Evolutionary conservation across 1,140 invertebrate genomes (phyloP).

Genomic region (Maconellicoccus hirsutus): DNA sequence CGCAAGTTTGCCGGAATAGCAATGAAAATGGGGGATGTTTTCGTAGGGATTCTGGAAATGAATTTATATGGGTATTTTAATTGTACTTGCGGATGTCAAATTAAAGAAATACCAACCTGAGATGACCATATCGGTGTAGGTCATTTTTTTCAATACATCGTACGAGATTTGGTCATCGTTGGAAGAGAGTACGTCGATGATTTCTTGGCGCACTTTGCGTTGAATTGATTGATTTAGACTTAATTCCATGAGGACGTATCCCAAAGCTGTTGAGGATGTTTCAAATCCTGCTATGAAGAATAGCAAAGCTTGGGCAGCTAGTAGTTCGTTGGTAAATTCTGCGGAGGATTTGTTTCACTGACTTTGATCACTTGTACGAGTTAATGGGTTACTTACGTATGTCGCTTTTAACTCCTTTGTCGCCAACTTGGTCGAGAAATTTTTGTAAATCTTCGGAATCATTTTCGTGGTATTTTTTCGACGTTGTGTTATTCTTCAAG

Average conservation of each 20-base stretch:
- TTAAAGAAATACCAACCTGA: constrained; percentile 25
- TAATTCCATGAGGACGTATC: constrained; percentile 44
- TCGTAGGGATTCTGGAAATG: constrained; percentile 14
- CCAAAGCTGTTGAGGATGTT: constrained; percentile 41
- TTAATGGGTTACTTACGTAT: too few species aligned
- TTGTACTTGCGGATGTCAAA: too few species aligned
- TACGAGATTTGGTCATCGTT: background rate
- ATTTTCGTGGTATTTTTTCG: background rate
- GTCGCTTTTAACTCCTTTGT: background rate
- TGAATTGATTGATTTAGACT: constrained; percentile 50
- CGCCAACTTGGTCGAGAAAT: background rate
- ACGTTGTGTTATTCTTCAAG: constrained; percentile 18
- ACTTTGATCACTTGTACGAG: too few species aligned
- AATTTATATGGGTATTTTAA: too few species aligned
- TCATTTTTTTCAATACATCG: constrained; percentile 7
- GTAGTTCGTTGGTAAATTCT: background rate
- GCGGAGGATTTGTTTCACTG: too few species aligned
- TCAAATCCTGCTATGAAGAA: constrained; percentile 47
- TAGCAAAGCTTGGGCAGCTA: constrained; percentile 40
- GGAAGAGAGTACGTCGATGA: constrained; percentile 36
- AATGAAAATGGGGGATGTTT: constrained; percentile 38
- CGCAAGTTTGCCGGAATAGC: constrained; percentile 39
- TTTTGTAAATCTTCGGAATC: background rate
- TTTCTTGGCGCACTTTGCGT: constrained; percentile 44
- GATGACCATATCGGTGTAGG: constrained; percentile 23